These are phyloP conservation scores for Chrysogorgia sp. DNA, from an alignment of 92 coral and sea anemone species.

Conservation along the genomic window DNA sequence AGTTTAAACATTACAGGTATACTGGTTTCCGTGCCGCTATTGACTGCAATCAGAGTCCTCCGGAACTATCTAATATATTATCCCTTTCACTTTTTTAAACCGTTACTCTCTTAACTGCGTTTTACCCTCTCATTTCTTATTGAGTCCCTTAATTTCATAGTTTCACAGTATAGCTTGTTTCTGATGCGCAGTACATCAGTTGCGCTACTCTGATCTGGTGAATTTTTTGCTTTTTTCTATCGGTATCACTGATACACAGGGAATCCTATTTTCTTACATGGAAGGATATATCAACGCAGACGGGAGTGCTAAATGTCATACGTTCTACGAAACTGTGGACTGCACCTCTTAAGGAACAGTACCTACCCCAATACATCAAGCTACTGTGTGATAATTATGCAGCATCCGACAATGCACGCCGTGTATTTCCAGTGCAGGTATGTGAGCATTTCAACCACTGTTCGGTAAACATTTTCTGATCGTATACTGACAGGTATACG, in stretches of 20 bases:
- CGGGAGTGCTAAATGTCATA: constrained; percentile 19
- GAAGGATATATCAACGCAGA: constrained; percentile 51
- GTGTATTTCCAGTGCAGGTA: constrained; percentile 47
- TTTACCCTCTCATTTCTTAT: too few relatives aligned
- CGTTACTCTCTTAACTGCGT: too few relatives aligned
- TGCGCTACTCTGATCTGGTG: not conserved
- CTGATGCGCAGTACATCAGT: too few relatives aligned
- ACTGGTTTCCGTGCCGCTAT: too few relatives aligned
- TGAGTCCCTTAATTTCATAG: too few relatives aligned
- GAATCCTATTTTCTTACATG: constrained; percentile 45
- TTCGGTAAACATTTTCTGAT: not conserved
- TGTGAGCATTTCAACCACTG: not conserved
- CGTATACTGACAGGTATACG: not conserved
- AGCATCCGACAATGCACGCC: constrained; percentile 19
- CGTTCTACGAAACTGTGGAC: constrained; percentile 48
- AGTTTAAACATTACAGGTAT: too few relatives aligned
- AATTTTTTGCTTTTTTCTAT: not conserved
- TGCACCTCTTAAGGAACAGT: constrained; percentile 32
- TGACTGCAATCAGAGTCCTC: too few relatives aligned
- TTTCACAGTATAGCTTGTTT: too few relatives aligned
- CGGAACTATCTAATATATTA: too few relatives aligned
- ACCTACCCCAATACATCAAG: constrained; percentile 31
- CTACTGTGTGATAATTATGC: constrained; percentile 40
- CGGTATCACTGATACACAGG: not conserved
- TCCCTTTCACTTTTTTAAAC: too few relatives aligned